phyloP scores from a whole-genome alignment of 2,113 vertebrate genomes.

The Mungos mungo region DNA sequence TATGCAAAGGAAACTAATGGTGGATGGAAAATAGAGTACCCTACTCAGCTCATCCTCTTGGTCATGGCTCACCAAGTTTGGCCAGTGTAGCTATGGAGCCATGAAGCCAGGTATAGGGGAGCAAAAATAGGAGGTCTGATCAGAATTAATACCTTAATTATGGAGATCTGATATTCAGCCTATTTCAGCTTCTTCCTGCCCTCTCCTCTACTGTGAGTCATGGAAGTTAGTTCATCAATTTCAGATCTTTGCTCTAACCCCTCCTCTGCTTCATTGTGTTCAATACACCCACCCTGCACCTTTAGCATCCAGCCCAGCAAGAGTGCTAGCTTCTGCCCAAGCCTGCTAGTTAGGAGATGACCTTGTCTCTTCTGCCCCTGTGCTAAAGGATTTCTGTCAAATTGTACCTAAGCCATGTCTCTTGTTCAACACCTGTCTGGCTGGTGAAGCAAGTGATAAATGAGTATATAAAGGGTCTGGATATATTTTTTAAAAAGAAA shows the following conservation, averaged over 20 bases:
- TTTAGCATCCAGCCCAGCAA: neutral
- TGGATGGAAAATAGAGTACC: neutral
- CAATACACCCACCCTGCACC: neutral
- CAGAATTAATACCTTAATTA: neutral
- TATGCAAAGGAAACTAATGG: neutral
- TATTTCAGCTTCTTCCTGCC: neutral
- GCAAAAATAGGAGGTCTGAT: neutral
- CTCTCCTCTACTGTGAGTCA: neutral
- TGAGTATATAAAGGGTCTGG: neutral
- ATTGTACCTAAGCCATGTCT: neutral
- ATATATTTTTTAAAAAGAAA: neutral
- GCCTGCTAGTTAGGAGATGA: neutral
- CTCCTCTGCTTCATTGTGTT: neutral
- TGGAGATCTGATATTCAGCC: neutral
- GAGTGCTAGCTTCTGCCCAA: neutral
- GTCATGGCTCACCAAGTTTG: neutral
- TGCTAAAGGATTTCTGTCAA: neutral
- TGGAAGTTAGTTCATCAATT: neutral
- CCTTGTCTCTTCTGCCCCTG: neutral
- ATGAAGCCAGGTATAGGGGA: neutral
- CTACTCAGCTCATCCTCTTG: neutral
- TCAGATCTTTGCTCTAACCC: neutral
- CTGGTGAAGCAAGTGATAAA: slow-evolving; percentile 4
- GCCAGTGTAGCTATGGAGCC: too few relatives aligned
- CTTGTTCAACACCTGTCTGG: slow-evolving; percentile 25